Percentiles rank a stretch among this genome's conserved stretches.
Evolutionary conservation across 1,140 invertebrate genomes (phyloP).

Genomic region (Pygmarrhopalites habei): DNA sequence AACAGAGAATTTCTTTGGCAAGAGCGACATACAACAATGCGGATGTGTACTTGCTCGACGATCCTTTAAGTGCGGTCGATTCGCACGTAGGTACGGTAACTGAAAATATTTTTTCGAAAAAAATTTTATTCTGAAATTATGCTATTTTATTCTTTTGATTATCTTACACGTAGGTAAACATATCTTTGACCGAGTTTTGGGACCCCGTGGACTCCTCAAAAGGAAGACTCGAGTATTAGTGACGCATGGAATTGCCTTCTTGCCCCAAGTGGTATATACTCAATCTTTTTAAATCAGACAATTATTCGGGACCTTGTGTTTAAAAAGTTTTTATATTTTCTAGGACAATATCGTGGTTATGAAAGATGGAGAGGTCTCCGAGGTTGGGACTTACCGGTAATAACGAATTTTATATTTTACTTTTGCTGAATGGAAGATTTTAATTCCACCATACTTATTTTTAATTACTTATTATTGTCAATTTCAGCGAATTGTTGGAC

Average conservation of each 20-base stretch:
- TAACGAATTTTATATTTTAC: no score
- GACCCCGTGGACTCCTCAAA: slow-evolving; percentile 67
- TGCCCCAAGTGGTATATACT: no score
- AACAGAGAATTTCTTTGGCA: slow-evolving; percentile 88
- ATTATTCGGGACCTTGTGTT: no score
- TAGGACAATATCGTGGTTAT: slow-evolving; percentile 80
- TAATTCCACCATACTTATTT: no score
- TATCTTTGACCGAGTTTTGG: slow-evolving; percentile 86
- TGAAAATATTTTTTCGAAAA: neutral
- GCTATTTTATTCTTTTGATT: no score
- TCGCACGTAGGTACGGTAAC: no score
- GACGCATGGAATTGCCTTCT: slow-evolving; percentile 83
- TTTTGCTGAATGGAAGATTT: no score
- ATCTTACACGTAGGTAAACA: no score
- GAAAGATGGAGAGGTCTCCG: slow-evolving; percentile 72
- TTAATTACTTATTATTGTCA: no score
- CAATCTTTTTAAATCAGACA: no score
- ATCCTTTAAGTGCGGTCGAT: slow-evolving; percentile 84
- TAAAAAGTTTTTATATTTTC: no score
- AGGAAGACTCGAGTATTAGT: slow-evolving; percentile 76
- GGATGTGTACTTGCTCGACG: slow-evolving; percentile 87
- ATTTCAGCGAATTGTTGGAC: neutral
- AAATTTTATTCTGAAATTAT: slow-evolving; percentile 43
- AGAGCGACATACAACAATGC: slow-evolving; percentile 84
- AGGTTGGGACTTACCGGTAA: slow-evolving; percentile 74